phyloP scores from a whole-genome alignment of 2,113 vertebrate species.

The Pungitius pungitius region DNA sequence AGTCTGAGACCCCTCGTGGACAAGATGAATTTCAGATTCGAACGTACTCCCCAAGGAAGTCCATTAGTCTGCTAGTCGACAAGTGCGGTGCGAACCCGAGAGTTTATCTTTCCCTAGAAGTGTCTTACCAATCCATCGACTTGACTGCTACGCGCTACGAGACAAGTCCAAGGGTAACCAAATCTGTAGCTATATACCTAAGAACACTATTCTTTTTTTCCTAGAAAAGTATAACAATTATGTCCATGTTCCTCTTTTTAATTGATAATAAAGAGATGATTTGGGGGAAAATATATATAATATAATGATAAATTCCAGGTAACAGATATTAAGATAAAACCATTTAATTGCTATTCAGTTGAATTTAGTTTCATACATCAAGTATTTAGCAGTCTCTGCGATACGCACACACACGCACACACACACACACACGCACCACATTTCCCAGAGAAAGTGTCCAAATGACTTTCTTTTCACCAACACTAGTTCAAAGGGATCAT shows the following conservation, averaged over 20 bases:
- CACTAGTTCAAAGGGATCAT: constrained; percentile 9
- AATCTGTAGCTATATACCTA: background rate
- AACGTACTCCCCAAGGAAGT: background rate
- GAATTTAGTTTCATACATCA: background rate
- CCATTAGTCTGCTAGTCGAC: too few relatives aligned
- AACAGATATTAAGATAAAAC: background rate
- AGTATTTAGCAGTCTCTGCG: background rate
- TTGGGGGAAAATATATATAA: too few relatives aligned
- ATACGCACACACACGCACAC: background rate
- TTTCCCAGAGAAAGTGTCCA: background rate
- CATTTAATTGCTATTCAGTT: background rate
- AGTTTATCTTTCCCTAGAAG: background rate
- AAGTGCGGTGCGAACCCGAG: background rate
- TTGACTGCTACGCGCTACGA: too few relatives aligned
- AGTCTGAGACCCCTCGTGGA: background rate
- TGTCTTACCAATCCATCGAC: too few relatives aligned
- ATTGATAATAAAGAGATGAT: too few relatives aligned
- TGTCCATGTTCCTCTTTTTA: background rate
- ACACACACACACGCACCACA: background rate
- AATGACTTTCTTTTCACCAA: background rate
- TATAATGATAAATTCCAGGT: background rate
- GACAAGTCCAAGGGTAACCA: background rate
- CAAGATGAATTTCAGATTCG: background rate
- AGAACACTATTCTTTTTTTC: background rate
- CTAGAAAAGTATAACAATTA: background rate